phyloP scores from a whole-genome alignment of 2,888 invertebrate genomes.

The Periphyllus acericola region DNA sequence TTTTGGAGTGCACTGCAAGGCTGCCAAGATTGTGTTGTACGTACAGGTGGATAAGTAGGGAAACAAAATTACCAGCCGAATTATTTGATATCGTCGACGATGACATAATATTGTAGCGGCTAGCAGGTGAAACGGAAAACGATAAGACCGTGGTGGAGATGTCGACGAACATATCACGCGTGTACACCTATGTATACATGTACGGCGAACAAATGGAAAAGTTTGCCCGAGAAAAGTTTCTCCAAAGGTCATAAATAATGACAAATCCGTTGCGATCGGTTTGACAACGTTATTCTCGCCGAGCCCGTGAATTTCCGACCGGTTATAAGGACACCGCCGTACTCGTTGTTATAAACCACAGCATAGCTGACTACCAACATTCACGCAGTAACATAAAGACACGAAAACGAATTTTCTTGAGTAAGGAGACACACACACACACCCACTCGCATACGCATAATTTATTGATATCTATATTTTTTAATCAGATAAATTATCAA shows the following conservation, averaged over 20 bases:
- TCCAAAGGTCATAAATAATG: slow-evolving; percentile 17
- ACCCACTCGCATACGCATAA: too few species aligned
- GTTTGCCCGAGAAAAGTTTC: slow-evolving; percentile 48
- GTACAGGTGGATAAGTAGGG: too few species aligned
- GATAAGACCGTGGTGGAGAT: not conserved
- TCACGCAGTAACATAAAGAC: too few species aligned
- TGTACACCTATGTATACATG: not conserved
- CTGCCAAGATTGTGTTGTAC: too few species aligned
- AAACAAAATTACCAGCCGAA: too few species aligned
- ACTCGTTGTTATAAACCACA: too few species aligned
- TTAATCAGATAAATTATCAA: too few species aligned
- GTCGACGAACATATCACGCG: not conserved
- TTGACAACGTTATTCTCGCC: slow-evolving; percentile 2
- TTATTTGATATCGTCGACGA: not conserved
- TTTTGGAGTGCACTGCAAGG: too few species aligned
- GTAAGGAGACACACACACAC: not conserved
- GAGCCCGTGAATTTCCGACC: not conserved
- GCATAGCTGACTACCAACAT: too few species aligned
- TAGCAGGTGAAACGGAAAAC: not conserved
- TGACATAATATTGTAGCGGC: not conserved
- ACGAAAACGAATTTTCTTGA: not conserved
- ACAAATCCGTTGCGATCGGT: slow-evolving; percentile 12
- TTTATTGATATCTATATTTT: too few species aligned
- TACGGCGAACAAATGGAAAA: slow-evolving; percentile 31
- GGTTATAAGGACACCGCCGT: not conserved